Percentiles rank a stretch among this genome's conserved stretches.
phyloP scores from a whole-genome alignment of 2,888 invertebrate species.

The Pachymerium ferrugineum region DNA sequence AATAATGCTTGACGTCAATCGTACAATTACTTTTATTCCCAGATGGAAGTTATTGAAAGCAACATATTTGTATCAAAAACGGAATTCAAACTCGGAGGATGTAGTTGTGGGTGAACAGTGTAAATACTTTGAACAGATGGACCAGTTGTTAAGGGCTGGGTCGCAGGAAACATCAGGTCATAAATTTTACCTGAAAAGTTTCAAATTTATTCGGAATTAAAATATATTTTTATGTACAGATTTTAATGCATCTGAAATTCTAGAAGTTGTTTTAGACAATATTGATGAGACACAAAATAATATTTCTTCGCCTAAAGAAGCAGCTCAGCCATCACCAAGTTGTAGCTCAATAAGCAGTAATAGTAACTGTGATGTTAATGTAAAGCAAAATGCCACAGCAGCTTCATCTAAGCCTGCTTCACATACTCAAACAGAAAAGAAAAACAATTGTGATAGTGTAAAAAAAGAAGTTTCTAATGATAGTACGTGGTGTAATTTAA shows the following conservation, averaged over 20 bases:
- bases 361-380: background rate
- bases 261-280: background rate
- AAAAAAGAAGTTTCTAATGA: too few species aligned
- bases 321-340: background rate
- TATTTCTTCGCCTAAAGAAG: background rate
- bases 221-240: background rate
- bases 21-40: background rate
- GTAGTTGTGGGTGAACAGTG: background rate
- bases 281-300: background rate
- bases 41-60: background rate
- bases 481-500: too few species aligned
- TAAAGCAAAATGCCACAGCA: too few species aligned
- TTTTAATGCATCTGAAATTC: background rate
- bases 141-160: background rate
- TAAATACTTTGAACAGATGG: background rate
- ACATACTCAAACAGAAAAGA: too few species aligned
- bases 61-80: background rate
- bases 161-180: background rate
- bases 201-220: background rate
- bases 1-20: background rate
- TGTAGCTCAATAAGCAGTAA: background rate
- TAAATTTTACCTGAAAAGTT: background rate
- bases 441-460: too few species aligned
- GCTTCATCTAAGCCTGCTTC: too few species aligned
- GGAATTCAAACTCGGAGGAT: background rate